Evolutionary conservation across 2,797 vertebrate species (phyloP).

Genomic region (Stomatorhinus walkeri): DNA sequence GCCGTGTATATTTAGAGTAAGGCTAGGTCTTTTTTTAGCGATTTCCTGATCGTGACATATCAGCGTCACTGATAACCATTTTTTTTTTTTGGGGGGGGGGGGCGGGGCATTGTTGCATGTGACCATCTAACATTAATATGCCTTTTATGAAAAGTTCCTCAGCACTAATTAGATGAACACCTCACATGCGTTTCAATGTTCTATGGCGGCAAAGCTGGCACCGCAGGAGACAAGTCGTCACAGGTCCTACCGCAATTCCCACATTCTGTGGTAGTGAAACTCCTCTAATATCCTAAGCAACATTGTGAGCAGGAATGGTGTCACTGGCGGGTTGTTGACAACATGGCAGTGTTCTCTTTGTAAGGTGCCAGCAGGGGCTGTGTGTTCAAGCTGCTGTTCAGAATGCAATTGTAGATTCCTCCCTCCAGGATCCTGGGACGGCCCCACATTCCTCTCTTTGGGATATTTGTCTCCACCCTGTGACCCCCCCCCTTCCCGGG

Average conservation of each 20-base stretch:
- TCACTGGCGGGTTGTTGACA: neutral
- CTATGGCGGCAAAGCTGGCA: neutral
- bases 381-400: constrained; percentile 5
- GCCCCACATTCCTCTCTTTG: neutral
- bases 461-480: neutral
- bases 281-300: neutral
- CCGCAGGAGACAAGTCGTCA: neutral
- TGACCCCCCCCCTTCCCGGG: neutral
- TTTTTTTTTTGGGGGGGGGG: neutral
- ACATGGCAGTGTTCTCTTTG: neutral
- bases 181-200: neutral
- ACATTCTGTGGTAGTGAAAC: neutral
- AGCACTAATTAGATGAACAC: neutral
- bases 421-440: neutral
- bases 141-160: neutral
- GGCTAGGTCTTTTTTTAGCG: neutral
- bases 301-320: neutral
- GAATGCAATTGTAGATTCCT: neutral
- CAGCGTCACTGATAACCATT: neutral
- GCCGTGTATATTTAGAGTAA: neutral
- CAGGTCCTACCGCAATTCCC: neutral
- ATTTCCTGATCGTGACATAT: neutral
- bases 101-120: neutral
- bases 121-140: neutral
- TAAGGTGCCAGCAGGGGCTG: neutral